These are phyloP conservation scores for Burhinus bistriatus DNA, from an alignment of 2,113 vertebrate species.

Conservation along the genomic window DNA sequence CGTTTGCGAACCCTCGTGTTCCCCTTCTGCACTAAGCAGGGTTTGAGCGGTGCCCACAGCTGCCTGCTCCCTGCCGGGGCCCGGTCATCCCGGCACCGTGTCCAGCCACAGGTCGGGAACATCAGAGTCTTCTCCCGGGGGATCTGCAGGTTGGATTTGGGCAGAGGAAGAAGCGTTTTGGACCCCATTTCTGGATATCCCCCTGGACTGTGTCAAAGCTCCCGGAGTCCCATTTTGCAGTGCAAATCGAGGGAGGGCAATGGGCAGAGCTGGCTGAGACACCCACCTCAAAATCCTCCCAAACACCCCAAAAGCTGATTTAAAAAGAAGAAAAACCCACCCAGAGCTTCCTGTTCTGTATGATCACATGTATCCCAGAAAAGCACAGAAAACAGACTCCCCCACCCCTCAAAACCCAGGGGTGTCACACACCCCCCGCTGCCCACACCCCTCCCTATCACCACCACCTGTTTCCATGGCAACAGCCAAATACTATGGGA, in stretches of 20 bases:
- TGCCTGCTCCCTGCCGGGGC: neutral
- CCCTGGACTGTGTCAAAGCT: neutral
- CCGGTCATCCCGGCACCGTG: fast-evolving
- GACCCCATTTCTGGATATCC: neutral
- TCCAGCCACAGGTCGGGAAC: fast-evolving
- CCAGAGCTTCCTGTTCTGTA: neutral
- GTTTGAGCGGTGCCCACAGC: fast-evolving
- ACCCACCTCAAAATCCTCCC: neutral
- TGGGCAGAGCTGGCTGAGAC: neutral
- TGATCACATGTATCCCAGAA: neutral
- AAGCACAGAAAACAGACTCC: neutral
- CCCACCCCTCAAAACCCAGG: neutral
- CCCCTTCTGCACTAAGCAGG: neutral
- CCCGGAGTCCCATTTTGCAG: neutral
- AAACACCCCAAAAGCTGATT: neutral
- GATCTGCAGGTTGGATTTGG: neutral
- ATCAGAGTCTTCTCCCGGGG: neutral
- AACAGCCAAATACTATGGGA: neutral
- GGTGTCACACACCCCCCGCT: fast-evolving
- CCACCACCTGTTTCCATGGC: neutral
- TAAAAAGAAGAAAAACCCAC: neutral
- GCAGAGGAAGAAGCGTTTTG: neutral
- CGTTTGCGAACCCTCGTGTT: neutral
- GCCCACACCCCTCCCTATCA: neutral
- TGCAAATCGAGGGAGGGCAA: fast-evolving